phyloP scores from a whole-genome alignment of 2,888 invertebrate genomes.

The Orthosia cruda region DNA sequence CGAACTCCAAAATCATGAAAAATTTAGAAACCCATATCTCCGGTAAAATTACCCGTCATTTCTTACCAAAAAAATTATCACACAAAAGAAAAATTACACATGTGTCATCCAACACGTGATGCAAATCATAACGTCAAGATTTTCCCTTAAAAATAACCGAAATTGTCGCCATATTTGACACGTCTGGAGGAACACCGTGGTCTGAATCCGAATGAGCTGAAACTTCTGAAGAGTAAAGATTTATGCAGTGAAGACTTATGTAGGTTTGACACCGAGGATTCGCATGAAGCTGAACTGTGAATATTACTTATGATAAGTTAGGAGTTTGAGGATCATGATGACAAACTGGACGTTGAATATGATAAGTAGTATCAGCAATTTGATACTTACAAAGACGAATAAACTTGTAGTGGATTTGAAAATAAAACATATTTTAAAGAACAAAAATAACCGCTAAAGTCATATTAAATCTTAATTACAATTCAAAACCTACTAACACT shows the following conservation, averaged over 20 bases:
- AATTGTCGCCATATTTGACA: conserved; percentile 78
- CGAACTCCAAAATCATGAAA: conserved; percentile 20
- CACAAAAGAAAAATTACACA: conserved; percentile 62
- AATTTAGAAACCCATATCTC: conserved; percentile 36
- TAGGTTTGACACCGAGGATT: conserved; percentile 60
- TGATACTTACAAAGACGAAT: neutral
- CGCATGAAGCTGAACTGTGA: conserved; percentile 41
- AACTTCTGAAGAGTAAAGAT: conserved; percentile 54
- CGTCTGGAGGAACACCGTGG: conserved; percentile 69
- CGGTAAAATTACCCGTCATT: conserved; percentile 52
- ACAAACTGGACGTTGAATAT: conserved; percentile 7
- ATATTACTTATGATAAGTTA: conserved; percentile 56
- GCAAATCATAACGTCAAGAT: conserved; percentile 74
- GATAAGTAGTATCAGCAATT: neutral
- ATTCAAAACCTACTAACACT: neutral
- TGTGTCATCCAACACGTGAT: conserved; percentile 70
- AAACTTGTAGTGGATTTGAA: neutral
- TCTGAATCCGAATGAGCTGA: conserved; percentile 75
- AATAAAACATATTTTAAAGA: neutral
- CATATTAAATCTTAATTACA: neutral
- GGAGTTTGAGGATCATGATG: conserved; percentile 8
- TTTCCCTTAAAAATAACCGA: conserved; percentile 72
- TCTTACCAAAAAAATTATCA: conserved; percentile 55
- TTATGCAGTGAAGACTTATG: conserved; percentile 48
- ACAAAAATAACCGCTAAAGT: neutral